These are phyloP conservation scores for Oreochromis spilurus DNA, from an alignment of 2,113 vertebrate species.

Conservation along the genomic window DNA sequence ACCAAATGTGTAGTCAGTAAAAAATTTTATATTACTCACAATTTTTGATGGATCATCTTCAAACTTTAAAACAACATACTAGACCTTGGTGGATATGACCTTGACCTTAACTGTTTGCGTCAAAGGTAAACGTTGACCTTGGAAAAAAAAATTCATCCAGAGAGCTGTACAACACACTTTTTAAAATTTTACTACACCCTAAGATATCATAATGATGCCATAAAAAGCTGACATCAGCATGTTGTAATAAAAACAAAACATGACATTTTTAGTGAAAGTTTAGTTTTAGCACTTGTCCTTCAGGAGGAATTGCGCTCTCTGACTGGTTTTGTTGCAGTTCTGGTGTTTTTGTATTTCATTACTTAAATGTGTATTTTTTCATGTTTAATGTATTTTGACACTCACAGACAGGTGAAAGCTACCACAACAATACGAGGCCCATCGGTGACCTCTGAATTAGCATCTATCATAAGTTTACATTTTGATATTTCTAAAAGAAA, in stretches of 20 bases:
- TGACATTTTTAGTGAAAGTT: neutral
- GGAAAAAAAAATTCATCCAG: neutral
- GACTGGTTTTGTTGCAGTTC: neutral
- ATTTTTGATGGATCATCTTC: neutral
- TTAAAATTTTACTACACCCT: neutral
- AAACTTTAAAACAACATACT: neutral
- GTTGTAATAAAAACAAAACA: neutral
- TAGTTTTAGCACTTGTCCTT: neutral
- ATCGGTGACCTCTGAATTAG: neutral
- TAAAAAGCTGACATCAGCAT: neutral
- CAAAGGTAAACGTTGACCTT: neutral
- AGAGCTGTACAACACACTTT: neutral
- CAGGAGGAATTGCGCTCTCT: neutral
- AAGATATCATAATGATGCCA: neutral
- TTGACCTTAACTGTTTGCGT: neutral
- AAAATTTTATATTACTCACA: accelerated
- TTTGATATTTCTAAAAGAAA: neutral
- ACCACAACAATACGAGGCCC: neutral
- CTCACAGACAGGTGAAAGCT: neutral
- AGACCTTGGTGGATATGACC: neutral
- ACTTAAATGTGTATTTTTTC: neutral
- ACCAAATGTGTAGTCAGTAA: neutral
- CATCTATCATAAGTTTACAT: neutral
- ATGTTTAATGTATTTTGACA: neutral
- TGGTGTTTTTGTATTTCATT: neutral